These are phyloP conservation scores for Zeus faber DNA, from an alignment of 2,113 vertebrate species.

Conservation along the genomic window DNA sequence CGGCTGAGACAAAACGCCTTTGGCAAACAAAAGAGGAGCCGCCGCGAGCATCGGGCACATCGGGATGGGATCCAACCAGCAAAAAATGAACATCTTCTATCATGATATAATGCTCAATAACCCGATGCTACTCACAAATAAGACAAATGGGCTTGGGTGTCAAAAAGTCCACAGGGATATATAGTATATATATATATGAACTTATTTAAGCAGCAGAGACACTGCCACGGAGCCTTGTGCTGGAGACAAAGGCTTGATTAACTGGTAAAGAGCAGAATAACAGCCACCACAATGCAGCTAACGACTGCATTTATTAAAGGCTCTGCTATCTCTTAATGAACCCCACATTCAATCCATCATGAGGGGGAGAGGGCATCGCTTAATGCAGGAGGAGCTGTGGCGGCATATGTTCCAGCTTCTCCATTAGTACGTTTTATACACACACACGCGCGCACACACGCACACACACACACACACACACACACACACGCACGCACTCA, in stretches of 20 bases:
- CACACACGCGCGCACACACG: constrained; percentile 10
- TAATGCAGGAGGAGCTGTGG: constrained; percentile 45
- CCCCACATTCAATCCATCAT: constrained; percentile 49
- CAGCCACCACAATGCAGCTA: constrained; percentile 34
- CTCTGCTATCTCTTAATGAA: constrained; percentile 58
- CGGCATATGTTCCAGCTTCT: constrained; percentile 49
- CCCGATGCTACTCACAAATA: too few relatives aligned
- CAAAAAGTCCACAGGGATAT: too few relatives aligned
- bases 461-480: constrained; percentile 5
- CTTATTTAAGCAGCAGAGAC: too few relatives aligned
- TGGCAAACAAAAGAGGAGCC: too few relatives aligned
- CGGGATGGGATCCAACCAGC: too few relatives aligned
- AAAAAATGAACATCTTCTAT: too few relatives aligned
- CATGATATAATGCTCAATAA: too few relatives aligned
- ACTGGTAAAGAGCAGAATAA: constrained; percentile 30
- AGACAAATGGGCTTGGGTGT: too few relatives aligned
- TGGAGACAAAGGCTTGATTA: constrained; percentile 38
- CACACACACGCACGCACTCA: not conserved
- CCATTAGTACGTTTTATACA: constrained; percentile 43
- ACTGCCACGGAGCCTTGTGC: not conserved
- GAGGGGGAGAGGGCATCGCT: constrained; percentile 36
- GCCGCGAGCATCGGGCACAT: too few relatives aligned
- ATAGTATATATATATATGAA: too few relatives aligned
- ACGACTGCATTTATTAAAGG: constrained; percentile 57
- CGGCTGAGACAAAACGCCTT: too few relatives aligned